phyloP scores from a whole-genome alignment of 2,888 invertebrate genomes.

The Caenorhabditis doughertyi region DNA sequence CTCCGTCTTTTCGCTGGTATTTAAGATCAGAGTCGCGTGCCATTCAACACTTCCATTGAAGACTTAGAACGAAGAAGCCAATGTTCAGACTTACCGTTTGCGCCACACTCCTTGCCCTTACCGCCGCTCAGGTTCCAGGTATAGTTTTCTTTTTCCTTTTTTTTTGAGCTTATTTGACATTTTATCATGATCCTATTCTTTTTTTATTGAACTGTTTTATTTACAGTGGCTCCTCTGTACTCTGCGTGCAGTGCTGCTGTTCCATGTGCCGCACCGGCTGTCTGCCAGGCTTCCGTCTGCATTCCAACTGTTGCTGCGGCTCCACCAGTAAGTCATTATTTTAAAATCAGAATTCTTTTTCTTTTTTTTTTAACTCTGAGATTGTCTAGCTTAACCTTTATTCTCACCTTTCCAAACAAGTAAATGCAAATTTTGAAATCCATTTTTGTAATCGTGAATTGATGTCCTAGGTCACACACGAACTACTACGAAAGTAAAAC shows the following conservation, averaged over 20 bases:
- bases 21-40: constrained; percentile 18
- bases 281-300: constrained; percentile 76
- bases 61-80: constrained; percentile 36
- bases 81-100: constrained; percentile 68
- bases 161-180: background rate
- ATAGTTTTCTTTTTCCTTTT: constrained; percentile 6
- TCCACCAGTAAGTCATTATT: constrained; percentile 47
- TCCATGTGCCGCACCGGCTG: constrained; percentile 74
- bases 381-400: background rate
- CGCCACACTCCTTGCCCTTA: constrained; percentile 61
- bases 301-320: constrained; percentile 69
- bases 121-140: constrained; percentile 69
- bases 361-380: too few relatives aligned
- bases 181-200: background rate
- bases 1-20: constrained; percentile 23
- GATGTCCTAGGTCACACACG: too few relatives aligned
- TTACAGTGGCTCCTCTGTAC: constrained; percentile 75
- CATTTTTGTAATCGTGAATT: too few relatives aligned
- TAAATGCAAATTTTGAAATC: too few relatives aligned
- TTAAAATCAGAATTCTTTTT: background rate
- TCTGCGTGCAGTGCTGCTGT: constrained; percentile 75
- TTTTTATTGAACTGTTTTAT: background rate
- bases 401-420: background rate
- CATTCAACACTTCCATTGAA: constrained; percentile 35
- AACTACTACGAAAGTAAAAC: too few relatives aligned